Conservation (phyloP, 2,113 vertebrate species). For the Neotragus moschatus region DNA sequence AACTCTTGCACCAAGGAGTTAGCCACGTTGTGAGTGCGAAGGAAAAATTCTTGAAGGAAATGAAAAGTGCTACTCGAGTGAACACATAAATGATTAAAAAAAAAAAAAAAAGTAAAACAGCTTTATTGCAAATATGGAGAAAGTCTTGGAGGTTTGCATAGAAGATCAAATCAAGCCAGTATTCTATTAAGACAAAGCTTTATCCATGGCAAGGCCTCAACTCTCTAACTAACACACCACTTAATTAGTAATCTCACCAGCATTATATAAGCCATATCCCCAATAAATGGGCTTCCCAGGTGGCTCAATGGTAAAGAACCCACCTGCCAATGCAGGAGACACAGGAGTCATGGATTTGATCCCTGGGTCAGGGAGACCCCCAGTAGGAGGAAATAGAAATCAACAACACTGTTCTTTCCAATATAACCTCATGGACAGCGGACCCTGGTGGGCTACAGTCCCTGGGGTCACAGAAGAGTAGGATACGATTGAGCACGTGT, state of each 20-base stretch:
- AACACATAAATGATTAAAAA: neutral
- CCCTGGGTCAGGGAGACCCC: neutral
- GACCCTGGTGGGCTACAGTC: neutral
- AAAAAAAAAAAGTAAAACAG: neutral
- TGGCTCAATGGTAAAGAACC: neutral
- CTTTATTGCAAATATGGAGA: neutral
- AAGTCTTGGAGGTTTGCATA: neutral
- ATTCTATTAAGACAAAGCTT: neutral
- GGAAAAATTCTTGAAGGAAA: neutral
- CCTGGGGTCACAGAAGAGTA: neutral
- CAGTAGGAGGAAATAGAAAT: neutral
- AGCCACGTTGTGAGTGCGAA: neutral
- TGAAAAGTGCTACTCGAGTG: neutral
- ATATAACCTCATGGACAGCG: neutral
- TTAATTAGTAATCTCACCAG: neutral
- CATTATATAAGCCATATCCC: neutral
- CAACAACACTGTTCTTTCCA: neutral
- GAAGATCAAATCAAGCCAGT: neutral
- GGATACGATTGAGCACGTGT: neutral
- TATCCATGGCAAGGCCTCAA: neutral
- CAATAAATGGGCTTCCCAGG: neutral
- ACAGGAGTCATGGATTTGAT: neutral
- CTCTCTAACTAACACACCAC: neutral
- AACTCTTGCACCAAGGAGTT: neutral
- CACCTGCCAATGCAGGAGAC: neutral